phyloP scores from a whole-genome alignment of 2,888 invertebrate species.

The Entomobrya proxima region DNA sequence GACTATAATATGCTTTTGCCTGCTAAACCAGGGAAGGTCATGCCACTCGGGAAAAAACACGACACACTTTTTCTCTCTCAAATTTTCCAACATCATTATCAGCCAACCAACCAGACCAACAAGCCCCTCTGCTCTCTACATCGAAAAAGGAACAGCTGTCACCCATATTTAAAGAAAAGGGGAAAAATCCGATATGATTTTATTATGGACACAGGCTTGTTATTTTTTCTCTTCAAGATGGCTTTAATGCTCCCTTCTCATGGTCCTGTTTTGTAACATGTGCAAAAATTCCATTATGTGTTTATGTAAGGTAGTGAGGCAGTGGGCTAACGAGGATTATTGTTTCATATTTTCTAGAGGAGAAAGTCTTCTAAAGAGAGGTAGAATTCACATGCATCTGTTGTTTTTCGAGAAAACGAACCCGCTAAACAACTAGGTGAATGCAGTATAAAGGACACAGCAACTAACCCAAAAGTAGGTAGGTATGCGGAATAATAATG shows the following conservation, averaged over 20 bases:
- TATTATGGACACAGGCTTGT: too few relatives aligned
- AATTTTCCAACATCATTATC: conserved; percentile 1
- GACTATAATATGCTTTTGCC: too few relatives aligned
- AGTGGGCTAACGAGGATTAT: conserved; percentile 3
- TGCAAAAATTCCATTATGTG: neutral
- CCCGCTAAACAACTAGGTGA: neutral
- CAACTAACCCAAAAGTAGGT: neutral
- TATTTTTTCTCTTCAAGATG: neutral
- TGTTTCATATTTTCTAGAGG: neutral
- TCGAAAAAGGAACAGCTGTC: conserved; percentile 2
- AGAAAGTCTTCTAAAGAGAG: neutral
- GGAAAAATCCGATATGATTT: neutral
- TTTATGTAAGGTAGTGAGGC: neutral
- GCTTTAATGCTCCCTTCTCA: too few relatives aligned
- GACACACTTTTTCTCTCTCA: neutral
- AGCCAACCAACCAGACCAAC: neutral
- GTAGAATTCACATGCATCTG: conserved; percentile 7
- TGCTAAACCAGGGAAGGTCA: neutral
- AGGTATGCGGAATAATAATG: neutral
- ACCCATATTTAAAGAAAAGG: neutral
- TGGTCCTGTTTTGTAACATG: too few relatives aligned
- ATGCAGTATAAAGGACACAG: neutral
- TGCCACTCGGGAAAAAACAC: neutral
- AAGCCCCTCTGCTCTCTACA: too few relatives aligned
- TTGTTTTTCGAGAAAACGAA: neutral